These are phyloP conservation scores for Lasaia peninsularis DNA, from an alignment of 1,140 invertebrate species.

Conservation along the genomic window DNA sequence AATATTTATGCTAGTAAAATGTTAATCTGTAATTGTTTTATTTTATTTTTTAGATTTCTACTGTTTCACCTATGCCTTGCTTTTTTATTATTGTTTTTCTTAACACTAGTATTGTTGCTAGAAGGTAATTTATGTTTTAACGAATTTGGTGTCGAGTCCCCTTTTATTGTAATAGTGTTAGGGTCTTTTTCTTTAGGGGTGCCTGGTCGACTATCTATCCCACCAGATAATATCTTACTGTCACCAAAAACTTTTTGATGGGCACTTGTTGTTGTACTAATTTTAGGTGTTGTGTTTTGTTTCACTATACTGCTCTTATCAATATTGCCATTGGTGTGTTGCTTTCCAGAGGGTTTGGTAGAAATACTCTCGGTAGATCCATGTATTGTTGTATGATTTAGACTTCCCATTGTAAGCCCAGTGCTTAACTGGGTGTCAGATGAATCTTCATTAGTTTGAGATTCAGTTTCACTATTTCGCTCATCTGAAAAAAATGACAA, in stretches of 20 bases:
- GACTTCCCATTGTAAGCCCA: conserved; percentile 50
- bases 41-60: conserved; percentile 6
- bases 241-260: conserved; percentile 77
- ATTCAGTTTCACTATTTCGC: conserved; percentile 92
- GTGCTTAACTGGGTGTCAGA: conserved; percentile 83
- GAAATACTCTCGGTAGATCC: conserved; percentile 79
- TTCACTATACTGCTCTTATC: conserved; percentile 64
- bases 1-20: conserved; percentile 9
- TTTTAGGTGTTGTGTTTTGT: conserved; percentile 70
- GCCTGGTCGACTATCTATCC: conserved; percentile 64
- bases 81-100: conserved; percentile 84
- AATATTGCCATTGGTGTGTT: conserved; percentile 79
- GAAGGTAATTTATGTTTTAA: conserved; percentile 78
- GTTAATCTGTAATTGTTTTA: conserved; percentile 3
- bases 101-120: conserved; percentile 77
- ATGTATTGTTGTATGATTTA: conserved; percentile 83
- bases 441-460: conserved; percentile 88
- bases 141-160: conserved; percentile 67
- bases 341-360: conserved; percentile 81
- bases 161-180: conserved; percentile 58
- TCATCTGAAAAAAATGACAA: conserved; percentile 80
- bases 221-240: conserved; percentile 60
- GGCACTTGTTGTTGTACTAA: conserved; percentile 72
- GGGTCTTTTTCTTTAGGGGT: conserved; percentile 78
- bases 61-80: conserved; percentile 81